These are phyloP conservation scores for Nephrocerus scutellatus DNA, from an alignment of 2,888 invertebrate species.

Conservation along the genomic window DNA sequence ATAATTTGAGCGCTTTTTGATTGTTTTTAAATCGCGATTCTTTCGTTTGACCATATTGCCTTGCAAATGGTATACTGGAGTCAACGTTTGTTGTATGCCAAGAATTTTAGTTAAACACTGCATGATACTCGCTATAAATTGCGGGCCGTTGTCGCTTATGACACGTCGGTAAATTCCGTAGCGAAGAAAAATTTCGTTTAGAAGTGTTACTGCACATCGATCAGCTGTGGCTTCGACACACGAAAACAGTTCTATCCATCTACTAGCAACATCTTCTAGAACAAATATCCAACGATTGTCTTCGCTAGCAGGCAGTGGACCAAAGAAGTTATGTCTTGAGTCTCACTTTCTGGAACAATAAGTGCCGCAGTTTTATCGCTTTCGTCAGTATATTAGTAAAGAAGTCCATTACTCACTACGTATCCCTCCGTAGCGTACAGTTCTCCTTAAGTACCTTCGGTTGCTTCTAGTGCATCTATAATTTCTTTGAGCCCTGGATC, in stretches of 20 bases:
- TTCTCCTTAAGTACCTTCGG: no score
- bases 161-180: constrained; percentile 35
- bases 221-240: constrained; percentile 30
- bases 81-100: constrained; percentile 17
- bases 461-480: no score
- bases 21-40: constrained; percentile 15
- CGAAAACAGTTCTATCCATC: constrained; percentile 33
- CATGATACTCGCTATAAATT: constrained; percentile 36
- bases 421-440: neutral
- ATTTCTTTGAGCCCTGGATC: neutral
- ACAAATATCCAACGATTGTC: constrained; percentile 28
- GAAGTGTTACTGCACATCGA: constrained; percentile 26
- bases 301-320: constrained; percentile 17
- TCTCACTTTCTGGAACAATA: constrained; percentile 11
- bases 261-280: constrained; percentile 28
- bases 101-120: constrained; percentile 27
- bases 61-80: constrained; percentile 21
- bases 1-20: no score
- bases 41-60: constrained; percentile 20
- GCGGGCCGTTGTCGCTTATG: constrained; percentile 36
- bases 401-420: constrained; percentile 8
- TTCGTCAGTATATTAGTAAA: constrained; percentile 3
- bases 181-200: constrained; percentile 36
- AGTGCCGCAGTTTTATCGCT: constrained; percentile 13
- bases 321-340: constrained; percentile 19